These are phyloP conservation scores for Leguminivora glycinivorella DNA, from an alignment of 1,140 invertebrate genomes.

Conservation along the genomic window DNA sequence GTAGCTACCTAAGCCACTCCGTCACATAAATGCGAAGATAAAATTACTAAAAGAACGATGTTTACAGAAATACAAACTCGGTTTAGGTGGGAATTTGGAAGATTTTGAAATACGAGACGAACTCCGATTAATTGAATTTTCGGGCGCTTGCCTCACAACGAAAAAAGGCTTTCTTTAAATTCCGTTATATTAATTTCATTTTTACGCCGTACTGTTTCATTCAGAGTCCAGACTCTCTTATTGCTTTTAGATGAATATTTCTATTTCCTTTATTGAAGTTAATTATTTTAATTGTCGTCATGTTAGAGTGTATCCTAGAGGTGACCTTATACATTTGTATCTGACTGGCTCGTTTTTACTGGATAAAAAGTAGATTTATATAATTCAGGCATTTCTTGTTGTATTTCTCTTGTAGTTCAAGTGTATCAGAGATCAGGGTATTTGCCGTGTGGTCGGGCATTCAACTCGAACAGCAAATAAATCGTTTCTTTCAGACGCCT, in stretches of 20 bases:
- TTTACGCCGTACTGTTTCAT: conserved; percentile 4
- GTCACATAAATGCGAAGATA: neutral
- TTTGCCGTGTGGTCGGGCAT: conserved; percentile 18
- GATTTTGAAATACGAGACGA: conserved; percentile 24
- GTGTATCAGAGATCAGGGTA: neutral
- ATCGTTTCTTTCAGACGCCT: neutral
- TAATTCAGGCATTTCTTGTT: neutral
- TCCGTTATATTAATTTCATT: neutral
- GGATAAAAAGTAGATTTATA: too few species aligned
- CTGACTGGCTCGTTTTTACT: too few species aligned
- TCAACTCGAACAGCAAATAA: conserved; percentile 44
- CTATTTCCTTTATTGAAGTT: neutral
- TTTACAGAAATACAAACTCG: conserved; percentile 19
- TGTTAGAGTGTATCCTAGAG: neutral
- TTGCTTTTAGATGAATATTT: neutral
- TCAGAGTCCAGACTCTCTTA: neutral
- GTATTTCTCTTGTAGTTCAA: conserved; percentile 7
- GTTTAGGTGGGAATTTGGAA: conserved; percentile 12
- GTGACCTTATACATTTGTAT: neutral
- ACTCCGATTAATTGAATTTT: conserved; percentile 28
- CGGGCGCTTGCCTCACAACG: conserved; percentile 8
- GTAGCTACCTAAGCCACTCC: conserved; percentile 32
- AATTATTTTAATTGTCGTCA: neutral
- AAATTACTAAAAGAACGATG: conserved; percentile 9
- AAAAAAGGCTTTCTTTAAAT: conserved; percentile 14